Conservation (phyloP, 2,797 vertebrate species). For the Betta splendens region DNA sequence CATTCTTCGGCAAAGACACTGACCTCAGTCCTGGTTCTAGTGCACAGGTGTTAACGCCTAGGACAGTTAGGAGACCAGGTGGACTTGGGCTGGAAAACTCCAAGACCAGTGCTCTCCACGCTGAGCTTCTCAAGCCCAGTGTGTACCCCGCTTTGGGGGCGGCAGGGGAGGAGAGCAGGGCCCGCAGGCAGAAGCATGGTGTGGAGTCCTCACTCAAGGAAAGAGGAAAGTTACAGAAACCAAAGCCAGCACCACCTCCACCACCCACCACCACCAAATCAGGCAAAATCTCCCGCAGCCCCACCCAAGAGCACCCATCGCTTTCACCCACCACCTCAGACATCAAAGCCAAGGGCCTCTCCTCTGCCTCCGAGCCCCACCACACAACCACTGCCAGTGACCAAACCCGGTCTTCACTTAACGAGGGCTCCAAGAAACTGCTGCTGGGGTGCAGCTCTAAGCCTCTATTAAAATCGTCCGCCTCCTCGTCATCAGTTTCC, state of each 20-base stretch:
- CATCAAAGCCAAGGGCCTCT: constrained; percentile 79
- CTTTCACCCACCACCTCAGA: constrained; percentile 72
- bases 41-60: constrained; percentile 88
- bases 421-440: constrained; percentile 83
- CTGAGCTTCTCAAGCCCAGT: constrained; percentile 81
- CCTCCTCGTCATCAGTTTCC: constrained; percentile 60
- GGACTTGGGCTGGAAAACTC: constrained; percentile 76
- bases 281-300: constrained; percentile 82
- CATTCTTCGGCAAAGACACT: constrained; percentile 84
- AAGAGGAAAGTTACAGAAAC: constrained; percentile 87
- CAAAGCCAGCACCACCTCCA: constrained; percentile 91
- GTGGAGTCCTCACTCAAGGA: constrained; percentile 84
- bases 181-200: constrained; percentile 86
- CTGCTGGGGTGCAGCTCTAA: constrained; percentile 85
- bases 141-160: constrained; percentile 79
- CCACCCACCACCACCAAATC: constrained; percentile 85
- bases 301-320: constrained; percentile 81
- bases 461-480: constrained; percentile 79
- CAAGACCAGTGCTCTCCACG: constrained; percentile 83
- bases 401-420: constrained; percentile 62
- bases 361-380: constrained; percentile 70
- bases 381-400: constrained; percentile 72
- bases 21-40: constrained; percentile 91
- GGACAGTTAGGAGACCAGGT: constrained; percentile 83
- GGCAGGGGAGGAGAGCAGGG: constrained; percentile 84